Evolutionary conservation across 2,113 vertebrate genomes (phyloP).

Genomic region (Paraplagusia blochii): DNA sequence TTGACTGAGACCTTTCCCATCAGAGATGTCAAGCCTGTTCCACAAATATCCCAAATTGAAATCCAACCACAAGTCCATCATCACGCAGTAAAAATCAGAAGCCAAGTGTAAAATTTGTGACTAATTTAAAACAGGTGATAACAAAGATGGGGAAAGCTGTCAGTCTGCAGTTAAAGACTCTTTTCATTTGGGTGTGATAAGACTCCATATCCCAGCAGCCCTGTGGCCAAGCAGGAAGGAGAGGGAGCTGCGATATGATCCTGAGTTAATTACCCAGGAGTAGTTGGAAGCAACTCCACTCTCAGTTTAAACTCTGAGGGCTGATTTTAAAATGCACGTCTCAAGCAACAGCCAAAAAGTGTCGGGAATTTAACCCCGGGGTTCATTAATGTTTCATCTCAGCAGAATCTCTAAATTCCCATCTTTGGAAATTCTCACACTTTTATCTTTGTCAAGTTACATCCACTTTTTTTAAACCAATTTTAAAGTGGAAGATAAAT

Average conservation of each 20-base stretch:
- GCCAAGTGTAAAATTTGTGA: background rate
- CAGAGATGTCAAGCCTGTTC: background rate
- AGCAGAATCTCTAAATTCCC: conserved; percentile 10
- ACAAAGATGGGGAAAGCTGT: conserved; percentile 43
- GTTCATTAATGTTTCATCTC: conserved; percentile 33
- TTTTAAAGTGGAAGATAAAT: conserved; percentile 1
- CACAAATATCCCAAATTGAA: background rate
- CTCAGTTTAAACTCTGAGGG: conserved; percentile 2
- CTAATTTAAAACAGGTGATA: conserved; percentile 20
- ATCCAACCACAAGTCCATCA: background rate
- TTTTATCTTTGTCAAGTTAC: conserved; percentile 10
- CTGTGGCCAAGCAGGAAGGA: conserved; percentile 1
- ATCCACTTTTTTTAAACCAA: conserved; percentile 9
- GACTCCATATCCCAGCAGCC: conserved; percentile 51
- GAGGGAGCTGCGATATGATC: conserved; percentile 14
- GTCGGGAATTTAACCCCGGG: conserved; percentile 6
- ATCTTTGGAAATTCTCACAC: background rate
- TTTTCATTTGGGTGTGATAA: conserved; percentile 56
- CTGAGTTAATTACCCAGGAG: conserved; percentile 13
- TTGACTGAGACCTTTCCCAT: conserved; percentile 13
- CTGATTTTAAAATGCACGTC: conserved; percentile 1
- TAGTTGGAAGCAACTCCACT: background rate
- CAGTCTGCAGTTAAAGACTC: conserved; percentile 35
- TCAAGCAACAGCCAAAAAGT: background rate
- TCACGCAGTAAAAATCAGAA: conserved; percentile 1